These are phyloP conservation scores for Hassar affinis DNA, from an alignment of 2,113 vertebrate genomes.

Conservation along the genomic window DNA sequence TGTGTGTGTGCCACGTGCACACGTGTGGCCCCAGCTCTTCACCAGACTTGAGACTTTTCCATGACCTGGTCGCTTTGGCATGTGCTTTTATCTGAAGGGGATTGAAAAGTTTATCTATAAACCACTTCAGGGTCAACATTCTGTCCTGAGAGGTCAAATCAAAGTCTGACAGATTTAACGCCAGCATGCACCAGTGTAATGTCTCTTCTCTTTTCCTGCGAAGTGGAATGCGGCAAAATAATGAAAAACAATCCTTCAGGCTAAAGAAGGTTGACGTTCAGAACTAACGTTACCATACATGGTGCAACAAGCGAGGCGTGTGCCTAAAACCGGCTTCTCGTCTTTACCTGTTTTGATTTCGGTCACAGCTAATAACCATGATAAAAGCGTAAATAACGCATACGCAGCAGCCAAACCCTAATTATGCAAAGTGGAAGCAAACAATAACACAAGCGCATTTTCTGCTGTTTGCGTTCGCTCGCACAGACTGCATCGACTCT, in stretches of 20 bases:
- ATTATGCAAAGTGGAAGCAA: conserved; percentile 21
- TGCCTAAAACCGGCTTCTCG: background rate
- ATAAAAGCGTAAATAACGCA: background rate
- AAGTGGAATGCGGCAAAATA: conserved; percentile 9
- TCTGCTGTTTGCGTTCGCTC: background rate
- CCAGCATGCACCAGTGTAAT: conserved; percentile 51
- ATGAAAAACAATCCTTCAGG: conserved; percentile 16
- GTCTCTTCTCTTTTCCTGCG: conserved; percentile 21
- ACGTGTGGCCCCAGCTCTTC: conserved; percentile 56
- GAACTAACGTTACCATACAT: conserved; percentile 26
- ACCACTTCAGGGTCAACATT: conserved; percentile 68
- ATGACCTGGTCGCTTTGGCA: conserved; percentile 73
- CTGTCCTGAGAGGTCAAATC: conserved; percentile 60
- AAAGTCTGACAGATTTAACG: conserved; percentile 50
- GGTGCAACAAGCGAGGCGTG: background rate
- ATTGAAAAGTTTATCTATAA: conserved; percentile 66
- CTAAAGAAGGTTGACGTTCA: conserved; percentile 12
- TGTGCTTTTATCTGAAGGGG: conserved; percentile 70
- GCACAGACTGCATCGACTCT: too few relatives aligned
- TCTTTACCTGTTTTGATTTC: conserved; percentile 1
- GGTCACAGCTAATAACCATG: background rate
- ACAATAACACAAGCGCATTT: background rate
- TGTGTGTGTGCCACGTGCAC: conserved; percentile 47
- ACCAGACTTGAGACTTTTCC: conserved; percentile 72
- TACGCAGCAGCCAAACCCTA: background rate